Conservation (phyloP, 2,113 vertebrate species). For the Microcebus ravelobensis region DNA sequence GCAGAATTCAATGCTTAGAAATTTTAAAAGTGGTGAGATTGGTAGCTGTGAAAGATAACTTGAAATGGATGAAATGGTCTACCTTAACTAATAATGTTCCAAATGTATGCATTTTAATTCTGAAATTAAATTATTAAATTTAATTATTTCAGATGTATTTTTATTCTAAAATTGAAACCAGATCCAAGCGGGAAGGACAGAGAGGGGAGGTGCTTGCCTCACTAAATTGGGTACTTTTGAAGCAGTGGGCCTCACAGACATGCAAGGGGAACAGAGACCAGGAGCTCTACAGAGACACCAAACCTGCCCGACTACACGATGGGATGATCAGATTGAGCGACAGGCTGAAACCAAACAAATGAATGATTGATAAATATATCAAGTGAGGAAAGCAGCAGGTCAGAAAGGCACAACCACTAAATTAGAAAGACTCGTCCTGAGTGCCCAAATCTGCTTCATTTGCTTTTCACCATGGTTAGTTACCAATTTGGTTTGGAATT, state of each 20-base stretch:
- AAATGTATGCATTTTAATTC: not conserved
- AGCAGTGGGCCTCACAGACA: not conserved
- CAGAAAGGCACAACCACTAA: constrained; percentile 16
- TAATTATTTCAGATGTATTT: constrained; percentile 16
- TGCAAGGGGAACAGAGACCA: not conserved
- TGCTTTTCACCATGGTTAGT: not conserved
- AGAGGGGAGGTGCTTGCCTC: not conserved
- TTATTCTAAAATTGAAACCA: constrained; percentile 31
- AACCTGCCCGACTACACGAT: not conserved
- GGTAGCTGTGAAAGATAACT: not conserved
- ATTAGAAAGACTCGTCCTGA: not conserved
- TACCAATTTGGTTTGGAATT: constrained; percentile 28
- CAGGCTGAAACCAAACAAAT: constrained; percentile 28
- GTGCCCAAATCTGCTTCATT: not conserved
- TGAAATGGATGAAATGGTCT: constrained; percentile 1
- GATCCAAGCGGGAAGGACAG: not conserved
- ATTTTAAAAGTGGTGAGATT: not conserved
- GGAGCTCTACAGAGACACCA: not conserved
- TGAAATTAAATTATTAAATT: constrained; percentile 26
- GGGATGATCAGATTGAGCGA: not conserved
- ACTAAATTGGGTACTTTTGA: not conserved
- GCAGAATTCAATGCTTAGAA: not conserved
- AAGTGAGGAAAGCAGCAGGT: constrained; percentile 21
- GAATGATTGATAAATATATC: constrained; percentile 63
- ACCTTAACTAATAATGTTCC: not conserved